These are phyloP conservation scores for Drosophila vallismaia DNA, from an alignment of 2,888 invertebrate species.

Conservation along the genomic window DNA sequence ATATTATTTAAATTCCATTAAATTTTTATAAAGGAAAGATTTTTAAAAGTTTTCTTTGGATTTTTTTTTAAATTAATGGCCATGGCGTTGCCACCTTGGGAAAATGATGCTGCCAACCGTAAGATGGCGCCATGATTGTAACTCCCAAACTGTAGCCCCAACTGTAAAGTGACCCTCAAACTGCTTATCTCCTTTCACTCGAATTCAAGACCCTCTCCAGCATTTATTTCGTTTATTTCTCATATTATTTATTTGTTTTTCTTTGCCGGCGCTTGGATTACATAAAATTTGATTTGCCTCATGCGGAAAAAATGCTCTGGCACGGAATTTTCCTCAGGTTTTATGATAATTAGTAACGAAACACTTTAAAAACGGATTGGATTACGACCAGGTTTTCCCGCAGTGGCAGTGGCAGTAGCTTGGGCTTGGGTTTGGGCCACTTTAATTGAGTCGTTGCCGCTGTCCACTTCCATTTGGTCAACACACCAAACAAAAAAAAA, in stretches of 20 bases:
- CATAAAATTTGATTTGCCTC: slow-evolving; percentile 31
- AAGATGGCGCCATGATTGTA: slow-evolving; percentile 20
- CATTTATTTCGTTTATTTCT: slow-evolving; percentile 11
- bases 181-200: slow-evolving; percentile 34
- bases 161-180: slow-evolving; percentile 34
- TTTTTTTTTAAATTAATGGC: slow-evolving; percentile 27
- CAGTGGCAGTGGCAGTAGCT: slow-evolving; percentile 24
- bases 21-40: no score
- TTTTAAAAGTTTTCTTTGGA: background rate
- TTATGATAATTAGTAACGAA: slow-evolving; percentile 37
- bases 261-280: slow-evolving; percentile 11
- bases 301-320: slow-evolving; percentile 20
- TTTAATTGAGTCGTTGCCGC: slow-evolving; percentile 73
- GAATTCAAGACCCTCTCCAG: background rate
- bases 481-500: slow-evolving; percentile 9
- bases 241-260: slow-evolving; percentile 10
- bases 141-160: slow-evolving; percentile 9
- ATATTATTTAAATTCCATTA: no score
- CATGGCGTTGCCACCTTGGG: slow-evolving; percentile 43
- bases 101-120: slow-evolving; percentile 24
- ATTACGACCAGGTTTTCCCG: slow-evolving; percentile 39
- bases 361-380: slow-evolving; percentile 28
- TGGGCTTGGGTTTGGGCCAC: slow-evolving; percentile 32
- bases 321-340: slow-evolving; percentile 12
- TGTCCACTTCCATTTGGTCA: slow-evolving; percentile 25